These are phyloP conservation scores for Celastrina argiolus DNA, from an alignment of 2,888 invertebrate genomes.

Conservation along the genomic window DNA sequence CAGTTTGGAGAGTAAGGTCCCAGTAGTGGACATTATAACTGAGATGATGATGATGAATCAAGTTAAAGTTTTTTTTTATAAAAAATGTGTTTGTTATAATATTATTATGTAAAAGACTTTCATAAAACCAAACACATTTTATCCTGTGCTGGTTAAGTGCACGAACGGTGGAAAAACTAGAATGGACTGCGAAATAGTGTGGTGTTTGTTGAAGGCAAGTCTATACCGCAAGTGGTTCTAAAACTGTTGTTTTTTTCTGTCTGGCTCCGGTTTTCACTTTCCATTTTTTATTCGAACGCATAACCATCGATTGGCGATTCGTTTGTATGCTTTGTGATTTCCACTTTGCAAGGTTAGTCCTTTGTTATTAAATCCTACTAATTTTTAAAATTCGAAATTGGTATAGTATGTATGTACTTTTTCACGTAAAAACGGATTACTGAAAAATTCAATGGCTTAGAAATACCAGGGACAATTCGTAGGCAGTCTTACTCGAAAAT, in stretches of 20 bases:
- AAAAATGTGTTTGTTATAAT: too few relatives aligned
- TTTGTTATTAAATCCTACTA: too few relatives aligned
- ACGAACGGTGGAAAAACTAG: neutral
- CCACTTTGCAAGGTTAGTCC: neutral
- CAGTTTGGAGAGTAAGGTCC: too few relatives aligned
- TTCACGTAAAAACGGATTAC: too few relatives aligned
- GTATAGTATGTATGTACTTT: too few relatives aligned
- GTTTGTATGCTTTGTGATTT: neutral
- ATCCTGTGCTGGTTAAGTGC: neutral
- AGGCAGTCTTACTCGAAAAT: too few relatives aligned
- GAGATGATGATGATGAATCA: too few relatives aligned
- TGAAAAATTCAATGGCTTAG: too few relatives aligned
- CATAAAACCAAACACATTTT: neutral
- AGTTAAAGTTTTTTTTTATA: too few relatives aligned
- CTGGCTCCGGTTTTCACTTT: constrained; percentile 16
- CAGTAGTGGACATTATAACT: too few relatives aligned
- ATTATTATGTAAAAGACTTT: neutral
- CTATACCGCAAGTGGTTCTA: constrained; percentile 15
- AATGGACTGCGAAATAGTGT: constrained; percentile 3
- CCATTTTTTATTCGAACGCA: constrained; percentile 6
- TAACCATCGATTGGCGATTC: constrained; percentile 16
- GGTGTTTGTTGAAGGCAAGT: constrained; percentile 14
- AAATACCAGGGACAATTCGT: too few relatives aligned
- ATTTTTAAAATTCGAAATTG: too few relatives aligned
- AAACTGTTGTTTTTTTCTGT: constrained; percentile 14